Base-by-base conservation (phyloP, 2,888 invertebrate species). In the Troglohyphantes excavatus region DNA sequence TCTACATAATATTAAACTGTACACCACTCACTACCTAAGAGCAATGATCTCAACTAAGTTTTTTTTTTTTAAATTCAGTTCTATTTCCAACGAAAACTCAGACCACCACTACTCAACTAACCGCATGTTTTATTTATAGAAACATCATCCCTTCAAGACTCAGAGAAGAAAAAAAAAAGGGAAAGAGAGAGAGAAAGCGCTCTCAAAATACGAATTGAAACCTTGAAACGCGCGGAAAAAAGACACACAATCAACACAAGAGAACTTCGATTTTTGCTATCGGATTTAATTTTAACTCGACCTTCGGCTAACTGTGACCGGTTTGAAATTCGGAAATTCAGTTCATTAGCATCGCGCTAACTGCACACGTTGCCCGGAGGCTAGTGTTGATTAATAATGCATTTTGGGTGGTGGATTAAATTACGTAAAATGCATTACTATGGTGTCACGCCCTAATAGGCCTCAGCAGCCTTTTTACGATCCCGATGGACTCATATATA, bases 41-140 rank as follows among this genome's bases (percentile, higher is more conserved):
- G 33, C 13, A 53, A 53, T n/a, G 53, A 53, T 53, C 53, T n/a
- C n/a, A n/a, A n/a, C n/a, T n/a, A n/a, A n/a, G n/a, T n/a, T n/a
- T n/a, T n/a, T n/a, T n/a, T n/a, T n/a, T n/a, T n/a, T n/a, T n/a
- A n/a, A n/a, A n/a, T n/a, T n/a, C 33, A n/a, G 17, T 1, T 53
- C 53, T 53, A 53, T 53, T 53, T 53, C 53, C n/a, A 17, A n/a
- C n/a, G 53, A 0, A n/a, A 53, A n/a, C 17, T n/a, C 2, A 53
- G n/a, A 53, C 13, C 17, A 53, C n/a, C n/a, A 33, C 33, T 53
- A 5, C 53, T 53, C 5, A 53, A n/a, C 17, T n/a, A n/a, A n/a
- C 53, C 53, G 53, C 53, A 53, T 72, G 27, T 72, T 72, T 53
- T 72, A 72, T 72, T 72, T 72, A 26, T 72, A 72, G 72, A 72